A percentile compares a stretch with the other conserved stretches of the same genome.
phyloP scores from a whole-genome alignment of 2,113 vertebrate genomes.

The Struthidea cinerea region DNA sequence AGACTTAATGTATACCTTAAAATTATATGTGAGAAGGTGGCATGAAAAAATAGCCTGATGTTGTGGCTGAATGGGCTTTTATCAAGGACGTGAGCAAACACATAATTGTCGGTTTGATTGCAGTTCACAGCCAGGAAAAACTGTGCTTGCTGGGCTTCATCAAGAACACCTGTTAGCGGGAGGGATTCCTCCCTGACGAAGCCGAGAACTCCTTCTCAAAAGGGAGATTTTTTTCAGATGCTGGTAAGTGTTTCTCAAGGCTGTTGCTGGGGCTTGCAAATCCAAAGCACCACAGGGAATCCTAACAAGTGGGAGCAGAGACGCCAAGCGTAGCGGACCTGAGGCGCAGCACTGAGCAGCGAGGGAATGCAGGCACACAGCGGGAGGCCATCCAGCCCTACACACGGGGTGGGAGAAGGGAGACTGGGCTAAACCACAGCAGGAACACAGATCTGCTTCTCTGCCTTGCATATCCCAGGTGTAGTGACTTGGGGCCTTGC shows the following conservation, averaged over 20 bases:
- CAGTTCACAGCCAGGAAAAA: background rate
- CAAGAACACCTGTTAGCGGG: background rate
- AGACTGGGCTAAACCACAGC: background rate
- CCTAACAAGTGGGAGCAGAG: background rate
- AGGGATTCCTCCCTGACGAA: background rate
- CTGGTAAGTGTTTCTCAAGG: background rate
- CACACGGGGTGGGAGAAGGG: accelerated
- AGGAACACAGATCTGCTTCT: background rate
- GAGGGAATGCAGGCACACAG: background rate
- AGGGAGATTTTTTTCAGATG: background rate
- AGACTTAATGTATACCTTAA: background rate
- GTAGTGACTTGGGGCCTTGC: background rate
- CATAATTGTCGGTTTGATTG: background rate
- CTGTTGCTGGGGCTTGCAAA: background rate
- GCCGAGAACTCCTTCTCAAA: background rate
- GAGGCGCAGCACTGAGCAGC: accelerated
- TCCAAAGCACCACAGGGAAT: background rate
- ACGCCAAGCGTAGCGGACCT: accelerated
- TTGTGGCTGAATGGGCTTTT: background rate
- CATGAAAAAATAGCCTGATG: background rate
- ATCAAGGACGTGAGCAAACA: background rate
- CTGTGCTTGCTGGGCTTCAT: background rate
- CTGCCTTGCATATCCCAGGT: background rate
- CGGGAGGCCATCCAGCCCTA: background rate
- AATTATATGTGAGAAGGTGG: background rate